Conservation (phyloP, 2,888 invertebrate genomes). For the Cerceris rybyensis region DNA sequence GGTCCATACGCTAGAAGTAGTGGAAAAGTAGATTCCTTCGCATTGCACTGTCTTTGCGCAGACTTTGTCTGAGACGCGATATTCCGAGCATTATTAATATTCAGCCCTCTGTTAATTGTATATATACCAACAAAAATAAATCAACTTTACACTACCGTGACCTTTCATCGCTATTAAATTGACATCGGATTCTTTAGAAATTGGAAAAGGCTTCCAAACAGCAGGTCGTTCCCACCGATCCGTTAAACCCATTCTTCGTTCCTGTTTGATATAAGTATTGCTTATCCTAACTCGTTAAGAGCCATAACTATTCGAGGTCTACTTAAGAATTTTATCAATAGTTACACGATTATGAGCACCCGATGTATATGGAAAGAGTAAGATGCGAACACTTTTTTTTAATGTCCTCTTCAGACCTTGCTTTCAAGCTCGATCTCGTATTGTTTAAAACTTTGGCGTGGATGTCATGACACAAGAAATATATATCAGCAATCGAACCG, state of each 20-base stretch:
- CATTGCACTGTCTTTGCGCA: conserved; percentile 40
- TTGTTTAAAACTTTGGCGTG: conserved; percentile 40
- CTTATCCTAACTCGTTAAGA: conserved; percentile 43
- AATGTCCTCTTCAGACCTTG: conserved; percentile 33
- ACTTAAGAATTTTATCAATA: conserved; percentile 51
- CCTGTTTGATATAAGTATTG: conserved; percentile 50
- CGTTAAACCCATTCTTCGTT: conserved; percentile 34
- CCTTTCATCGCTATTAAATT: conserved; percentile 39
- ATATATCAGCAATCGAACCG: conserved; percentile 8
- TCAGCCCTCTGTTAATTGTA: conserved; percentile 39
- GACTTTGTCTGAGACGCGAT: conserved; percentile 42
- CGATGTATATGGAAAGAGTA: conserved; percentile 47
- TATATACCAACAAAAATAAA: conserved; percentile 49
- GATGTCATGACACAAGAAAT: conserved; percentile 35
- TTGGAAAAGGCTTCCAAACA: conserved; percentile 23
- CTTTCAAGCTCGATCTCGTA: conserved; percentile 34
- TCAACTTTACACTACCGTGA: conserved; percentile 37
- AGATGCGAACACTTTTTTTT: conserved; percentile 34
- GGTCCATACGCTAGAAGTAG: conserved; percentile 37
- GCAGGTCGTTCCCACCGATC: conserved; percentile 27
- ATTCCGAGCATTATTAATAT: conserved; percentile 15
- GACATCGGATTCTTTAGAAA: conserved; percentile 37
- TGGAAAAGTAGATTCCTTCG: conserved; percentile 50
- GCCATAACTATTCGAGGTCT: conserved; percentile 52
- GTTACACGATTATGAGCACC: conserved; percentile 49